phyloP scores from a whole-genome alignment of 1,140 invertebrate species.

The Drosophila lacteicornis region DNA sequence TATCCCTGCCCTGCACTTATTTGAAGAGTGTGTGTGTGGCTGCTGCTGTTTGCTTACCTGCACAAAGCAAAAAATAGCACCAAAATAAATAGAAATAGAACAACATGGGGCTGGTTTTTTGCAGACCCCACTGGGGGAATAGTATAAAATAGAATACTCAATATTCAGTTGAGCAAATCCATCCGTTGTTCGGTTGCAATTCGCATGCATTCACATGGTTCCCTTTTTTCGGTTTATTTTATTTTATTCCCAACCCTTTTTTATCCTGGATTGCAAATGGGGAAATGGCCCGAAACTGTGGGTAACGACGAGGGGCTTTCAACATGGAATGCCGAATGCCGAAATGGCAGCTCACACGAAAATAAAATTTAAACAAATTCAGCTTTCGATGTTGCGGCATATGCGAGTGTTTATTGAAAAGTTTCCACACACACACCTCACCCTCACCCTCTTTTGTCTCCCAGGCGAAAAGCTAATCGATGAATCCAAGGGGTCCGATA shows the following conservation, averaged over 20 bases:
- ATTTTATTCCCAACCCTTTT: neutral
- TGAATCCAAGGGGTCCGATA: slow-evolving; percentile 6
- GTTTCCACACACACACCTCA: slow-evolving; percentile 20
- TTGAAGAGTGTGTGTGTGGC: slow-evolving; percentile 10
- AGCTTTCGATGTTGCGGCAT: slow-evolving; percentile 38
- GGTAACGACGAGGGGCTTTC: slow-evolving; percentile 47
- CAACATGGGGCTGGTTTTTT: slow-evolving; percentile 66
- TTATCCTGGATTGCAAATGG: slow-evolving; percentile 10
- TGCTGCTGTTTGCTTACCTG: slow-evolving; percentile 68
- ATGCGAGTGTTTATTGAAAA: slow-evolving; percentile 53
- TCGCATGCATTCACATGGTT: slow-evolving; percentile 70
- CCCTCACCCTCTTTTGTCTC: neutral
- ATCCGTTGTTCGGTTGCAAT: slow-evolving; percentile 72
- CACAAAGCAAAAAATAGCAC: slow-evolving; percentile 29
- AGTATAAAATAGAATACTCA: slow-evolving; percentile 70
- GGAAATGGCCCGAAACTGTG: slow-evolving; percentile 30
- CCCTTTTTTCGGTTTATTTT: slow-evolving; percentile 30
- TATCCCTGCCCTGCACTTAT: slow-evolving; percentile 20
- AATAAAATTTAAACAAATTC: slow-evolving; percentile 77
- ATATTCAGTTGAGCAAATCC: slow-evolving; percentile 83
- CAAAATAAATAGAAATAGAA: slow-evolving; percentile 72
- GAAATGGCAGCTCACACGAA: slow-evolving; percentile 52
- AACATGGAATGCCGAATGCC: slow-evolving; percentile 50
- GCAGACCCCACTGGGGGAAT: slow-evolving; percentile 46
- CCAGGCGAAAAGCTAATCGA: slow-evolving; percentile 16